Conservation (phyloP, 2,888 invertebrate species). For the Eristalis arbustorum region DNA sequence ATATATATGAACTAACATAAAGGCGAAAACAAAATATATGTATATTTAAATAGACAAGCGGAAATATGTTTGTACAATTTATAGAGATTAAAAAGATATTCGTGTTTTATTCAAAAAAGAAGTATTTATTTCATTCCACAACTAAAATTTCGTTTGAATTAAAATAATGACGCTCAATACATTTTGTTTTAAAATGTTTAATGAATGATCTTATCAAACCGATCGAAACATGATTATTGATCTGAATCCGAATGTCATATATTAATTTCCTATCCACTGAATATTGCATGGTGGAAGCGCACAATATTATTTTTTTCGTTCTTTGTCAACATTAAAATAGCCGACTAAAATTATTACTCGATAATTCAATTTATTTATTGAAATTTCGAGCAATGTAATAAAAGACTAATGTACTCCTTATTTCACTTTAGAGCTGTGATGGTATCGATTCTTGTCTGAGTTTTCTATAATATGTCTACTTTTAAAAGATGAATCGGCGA, state of each 20-base stretch:
- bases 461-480: conserved; percentile 12
- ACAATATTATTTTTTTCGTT: background rate
- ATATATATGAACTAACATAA: conserved; percentile 46
- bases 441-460: background rate
- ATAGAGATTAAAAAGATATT: conserved; percentile 47
- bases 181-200: background rate
- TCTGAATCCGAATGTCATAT: too few relatives aligned
- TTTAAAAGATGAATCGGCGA: conserved; percentile 9
- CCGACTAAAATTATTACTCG: background rate
- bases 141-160: background rate
- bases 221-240: background rate
- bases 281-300: background rate
- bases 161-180: background rate
- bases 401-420: background rate
- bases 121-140: background rate
- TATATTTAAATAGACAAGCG: conserved; percentile 24
- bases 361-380: too few relatives aligned
- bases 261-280: background rate
- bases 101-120: background rate
- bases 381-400: background rate
- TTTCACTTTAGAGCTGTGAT: background rate
- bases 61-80: conserved; percentile 53
- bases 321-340: background rate
- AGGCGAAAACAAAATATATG: conserved; percentile 25
- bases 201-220: background rate